phyloP scores from a whole-genome alignment of 1,140 invertebrate species.

The Holotrichia oblita region DNA sequence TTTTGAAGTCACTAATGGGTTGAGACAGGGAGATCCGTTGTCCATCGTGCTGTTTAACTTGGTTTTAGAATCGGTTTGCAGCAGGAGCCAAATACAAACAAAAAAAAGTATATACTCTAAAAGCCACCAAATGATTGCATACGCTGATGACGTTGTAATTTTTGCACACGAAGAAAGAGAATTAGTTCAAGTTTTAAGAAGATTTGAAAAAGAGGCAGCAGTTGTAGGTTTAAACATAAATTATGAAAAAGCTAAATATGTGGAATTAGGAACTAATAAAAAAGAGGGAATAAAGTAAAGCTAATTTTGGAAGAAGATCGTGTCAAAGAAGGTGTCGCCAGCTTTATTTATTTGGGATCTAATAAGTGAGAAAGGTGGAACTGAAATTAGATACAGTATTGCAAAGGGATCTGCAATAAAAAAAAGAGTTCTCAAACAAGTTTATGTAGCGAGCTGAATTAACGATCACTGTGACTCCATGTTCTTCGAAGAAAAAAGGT shows the following conservation, averaged over 20 bases:
- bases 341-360: no score
- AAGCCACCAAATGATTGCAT: neutral
- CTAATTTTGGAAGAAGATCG: neutral
- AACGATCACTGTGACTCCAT: no score
- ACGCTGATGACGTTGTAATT: slow-evolving; percentile 2
- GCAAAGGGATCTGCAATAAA: neutral
- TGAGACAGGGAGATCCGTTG: slow-evolving; percentile 1
- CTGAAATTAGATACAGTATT: neutral
- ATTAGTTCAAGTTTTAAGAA: neutral
- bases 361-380: neutral
- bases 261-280: neutral
- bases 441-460: no score
- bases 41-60: neutral
- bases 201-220: neutral
- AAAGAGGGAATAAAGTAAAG: neutral
- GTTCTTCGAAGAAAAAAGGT: no score
- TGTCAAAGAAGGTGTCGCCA: neutral
- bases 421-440: no score
- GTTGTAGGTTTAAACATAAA: neutral
- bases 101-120: neutral
- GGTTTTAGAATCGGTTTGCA: neutral
- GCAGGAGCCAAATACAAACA: neutral
- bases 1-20: neutral
- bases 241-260: neutral
- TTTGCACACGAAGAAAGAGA: neutral